Evolutionary conservation across 2,797 vertebrate species (phyloP), one percentile per base, ranked within the genome.

Genomic region (Gobionotothen gibberifrons): DNA sequence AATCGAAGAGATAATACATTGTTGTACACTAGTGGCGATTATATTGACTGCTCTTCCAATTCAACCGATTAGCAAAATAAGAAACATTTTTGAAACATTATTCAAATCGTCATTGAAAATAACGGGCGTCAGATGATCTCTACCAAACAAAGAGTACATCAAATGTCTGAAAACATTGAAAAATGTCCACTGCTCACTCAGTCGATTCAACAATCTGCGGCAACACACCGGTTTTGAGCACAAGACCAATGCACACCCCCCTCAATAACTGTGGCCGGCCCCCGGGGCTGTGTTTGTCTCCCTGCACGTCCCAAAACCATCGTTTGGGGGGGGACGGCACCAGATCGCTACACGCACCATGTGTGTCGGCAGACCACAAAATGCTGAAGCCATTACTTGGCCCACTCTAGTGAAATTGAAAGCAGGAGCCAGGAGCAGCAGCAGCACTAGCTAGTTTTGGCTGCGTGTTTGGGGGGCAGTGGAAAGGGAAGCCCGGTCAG

Each of bases 281-380:
- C 83, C 75, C 9, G 39, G 74, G 86, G 85, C 87, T 82, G 78
- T 79, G 82, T 91, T 73, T 73, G 81, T 72, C 76, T 82, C 78
- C 56, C 54, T 58, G 56, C 85, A 32, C 16, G 48, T 70, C 81
- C 83, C 78, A 51, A 39, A 87, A 62, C 69, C 32, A 79, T 83
- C 71, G 42, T 78, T 55, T 65, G 5, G 22, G 16, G 26, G 21
- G 15, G 5, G 5, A 8, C 79, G 40, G 81, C 68, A 81, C 73
- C 58, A 58, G 82, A 85, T 76, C 70, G 79, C 89, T 89, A 90
- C 89, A 89, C 72, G 52, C 84, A 91, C 92, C 93, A 94, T 92
- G 88, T 94, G 94, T 90, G 91, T 87, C 85, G 79, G 89, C 87
- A 85, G 85, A 93, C 93, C 88, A 79, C 93, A 92, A 93, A 93